These are phyloP conservation scores for Odontothrips loti DNA, from an alignment of 2,888 invertebrate species.

Conservation along the genomic window DNA sequence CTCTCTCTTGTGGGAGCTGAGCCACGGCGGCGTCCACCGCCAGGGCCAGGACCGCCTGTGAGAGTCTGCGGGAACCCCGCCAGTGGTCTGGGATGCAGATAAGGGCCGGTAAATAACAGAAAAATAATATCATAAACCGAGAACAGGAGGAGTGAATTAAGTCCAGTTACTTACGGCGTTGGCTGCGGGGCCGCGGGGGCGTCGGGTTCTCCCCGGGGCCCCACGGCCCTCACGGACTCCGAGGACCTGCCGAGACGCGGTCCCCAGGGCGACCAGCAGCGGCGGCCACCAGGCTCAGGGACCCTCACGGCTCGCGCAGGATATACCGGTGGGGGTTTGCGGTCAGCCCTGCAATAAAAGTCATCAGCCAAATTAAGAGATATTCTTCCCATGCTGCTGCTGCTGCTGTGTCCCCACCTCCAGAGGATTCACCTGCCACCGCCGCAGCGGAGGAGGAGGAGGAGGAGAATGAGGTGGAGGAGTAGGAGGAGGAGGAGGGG, in stretches of 20 bases:
- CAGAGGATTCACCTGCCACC: not conserved
- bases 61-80: not conserved
- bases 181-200: no score
- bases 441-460: no score
- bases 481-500: no score
- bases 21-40: not conserved
- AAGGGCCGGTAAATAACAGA: not conserved
- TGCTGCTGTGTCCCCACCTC: not conserved
- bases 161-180: not conserved
- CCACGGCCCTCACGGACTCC: not conserved
- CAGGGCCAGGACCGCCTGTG: not conserved
- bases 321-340: not conserved
- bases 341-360: not conserved
- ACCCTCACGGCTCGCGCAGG: not conserved
- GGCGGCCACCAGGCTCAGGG: not conserved
- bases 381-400: no score
- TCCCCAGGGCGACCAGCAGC: not conserved
- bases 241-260: not conserved
- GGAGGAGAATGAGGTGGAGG: no score
- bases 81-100: not conserved
- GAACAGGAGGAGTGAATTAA: constrained; percentile 6
- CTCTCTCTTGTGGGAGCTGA: not conserved
- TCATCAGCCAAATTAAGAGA: no score
- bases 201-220: not conserved
- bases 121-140: not conserved